Evolutionary conservation across 2,113 vertebrate genomes (phyloP), one percentile per base, ranked within the genome.

Genomic region (Zapus hudsonius): DNA sequence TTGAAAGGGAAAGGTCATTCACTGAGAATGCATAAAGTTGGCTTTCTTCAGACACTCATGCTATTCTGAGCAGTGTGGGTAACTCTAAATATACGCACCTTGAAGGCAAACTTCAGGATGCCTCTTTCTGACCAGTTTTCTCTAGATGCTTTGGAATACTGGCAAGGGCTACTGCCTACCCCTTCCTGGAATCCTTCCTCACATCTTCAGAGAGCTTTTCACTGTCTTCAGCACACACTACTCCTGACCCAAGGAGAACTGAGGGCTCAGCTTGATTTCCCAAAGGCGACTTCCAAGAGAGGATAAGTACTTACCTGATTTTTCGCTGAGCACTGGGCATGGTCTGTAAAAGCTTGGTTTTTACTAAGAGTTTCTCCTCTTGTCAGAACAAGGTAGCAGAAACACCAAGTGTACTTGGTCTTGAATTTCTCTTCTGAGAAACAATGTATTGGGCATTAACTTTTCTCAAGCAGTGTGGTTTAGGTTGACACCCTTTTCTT

Each of bases 221-320:
- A 87, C 57, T 86, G 86, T 74, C 33, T 79, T 52, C 31, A 19
- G 13, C 44, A 4, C 52, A 67, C 2, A 22, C 40, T 55, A 38
- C 84, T 81, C 92, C 89, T 81, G 42, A 44, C 67, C 89, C 79
- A 42, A 80, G 82, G 66, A 87, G n/a, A 38, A 33, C 5, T n/a
- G 69, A 55, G 31, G 47, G 31, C 55, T 25, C 73, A 42, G 75
- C 20, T 38, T 69, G 33, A 64, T 86, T 84, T 83, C 29, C n/a
- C 11, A 94, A 25, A 81, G 69, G 42, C 19, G 8, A 3, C 20
- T 70, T 67, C 87, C 27, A 27, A 78, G 88, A 92, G 64, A 40
- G 69, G 31, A 33, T 66, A 91, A 69, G 44, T 70, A 19, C 40
- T 70, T 4, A 40, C 16, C 36, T 47, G 44, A 33, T 31, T 61